Base-by-base conservation (phyloP, 2,113 vertebrate genomes). In the Etheostoma spectabile region DNA sequence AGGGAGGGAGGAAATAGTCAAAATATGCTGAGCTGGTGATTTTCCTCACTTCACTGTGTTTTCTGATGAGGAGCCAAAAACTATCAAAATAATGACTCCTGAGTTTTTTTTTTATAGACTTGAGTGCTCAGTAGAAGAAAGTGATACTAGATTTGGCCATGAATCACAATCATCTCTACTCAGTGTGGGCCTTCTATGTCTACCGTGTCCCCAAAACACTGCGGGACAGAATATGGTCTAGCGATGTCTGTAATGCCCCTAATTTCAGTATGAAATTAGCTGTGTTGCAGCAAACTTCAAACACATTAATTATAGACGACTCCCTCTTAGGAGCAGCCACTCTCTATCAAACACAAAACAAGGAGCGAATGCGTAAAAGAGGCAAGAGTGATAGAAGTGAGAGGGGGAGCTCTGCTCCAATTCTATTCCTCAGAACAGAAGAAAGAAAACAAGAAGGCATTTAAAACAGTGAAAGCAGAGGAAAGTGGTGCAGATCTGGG, bases 261-360 rank as follows among this genome's bases (percentile, higher is more conserved):
- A 85, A 92, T 93, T 92, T 87, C 18, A 53, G 82, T 86, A 77
- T 82, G 73, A 91, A 94, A 90, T 93, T 70, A 91, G 85, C 86
- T 68, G 80, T 87, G 86, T 83, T 91, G 90, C 88, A 68, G 87
- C 83, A 90, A 88, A 94, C 90, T 93, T 94, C 90, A 94, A 93
- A 93, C 89, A 90, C 85, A 81, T 92, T 93, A 89, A 94, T 94
- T 93, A 93, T 88, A 92, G 89, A 91, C 10, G 38, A 68, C 48
- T 67, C 76, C 87, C 92, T 93, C 88, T 75, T 75, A 90, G 89
- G 90, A 91, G 80, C 63, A 75, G 45, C 49, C 18, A 21, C 82
- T 84, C 85, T 90, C 80, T 78, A 83, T 82, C 88, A 84, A 35
- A 48, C 74, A 91, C 86, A 92, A 89, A 90, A 87, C 8, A 74